Percentiles rank a stretch among this genome's conserved stretches.
phyloP scores from a whole-genome alignment of 2,797 vertebrate species.

The Philypnodon macrostomus region DNA sequence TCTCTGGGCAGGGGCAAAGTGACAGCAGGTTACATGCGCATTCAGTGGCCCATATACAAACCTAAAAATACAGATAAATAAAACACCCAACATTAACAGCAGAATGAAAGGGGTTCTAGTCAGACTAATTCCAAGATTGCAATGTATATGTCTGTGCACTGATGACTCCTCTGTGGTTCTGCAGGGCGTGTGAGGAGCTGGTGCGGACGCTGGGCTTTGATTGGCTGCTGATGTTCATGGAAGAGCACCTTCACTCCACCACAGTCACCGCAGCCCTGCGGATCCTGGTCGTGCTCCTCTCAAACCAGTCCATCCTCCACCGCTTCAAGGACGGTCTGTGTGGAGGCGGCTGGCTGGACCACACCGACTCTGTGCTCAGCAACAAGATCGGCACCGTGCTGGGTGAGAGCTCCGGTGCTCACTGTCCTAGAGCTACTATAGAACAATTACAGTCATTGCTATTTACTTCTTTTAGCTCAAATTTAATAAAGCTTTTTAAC shows the following conservation, averaged over 20 bases:
- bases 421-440: no score
- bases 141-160: no score
- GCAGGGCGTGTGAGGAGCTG: constrained; percentile 93
- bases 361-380: constrained; percentile 95
- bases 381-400: constrained; percentile 97
- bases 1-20: no score
- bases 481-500: no score
- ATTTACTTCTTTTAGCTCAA: no score
- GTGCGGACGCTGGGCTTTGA: constrained; percentile 93
- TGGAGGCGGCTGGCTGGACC: constrained; percentile 96
- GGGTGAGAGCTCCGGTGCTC: constrained; percentile 87
- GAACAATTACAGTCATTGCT: no score
- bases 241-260: constrained; percentile 93
- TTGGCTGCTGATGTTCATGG: constrained; percentile 97
- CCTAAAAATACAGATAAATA: no score
- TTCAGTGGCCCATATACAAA: no score
- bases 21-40: no score
- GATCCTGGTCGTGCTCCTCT: constrained; percentile 91
- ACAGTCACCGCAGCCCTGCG: constrained; percentile 92
- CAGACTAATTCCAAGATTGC: no score
- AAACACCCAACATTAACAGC: no score
- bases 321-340: constrained; percentile 95
- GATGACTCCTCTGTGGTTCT: neutral
- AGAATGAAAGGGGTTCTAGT: no score
- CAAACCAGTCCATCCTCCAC: constrained; percentile 88